Conservation (phyloP, 2,797 vertebrate species). For the Galagoides demidoff region DNA sequence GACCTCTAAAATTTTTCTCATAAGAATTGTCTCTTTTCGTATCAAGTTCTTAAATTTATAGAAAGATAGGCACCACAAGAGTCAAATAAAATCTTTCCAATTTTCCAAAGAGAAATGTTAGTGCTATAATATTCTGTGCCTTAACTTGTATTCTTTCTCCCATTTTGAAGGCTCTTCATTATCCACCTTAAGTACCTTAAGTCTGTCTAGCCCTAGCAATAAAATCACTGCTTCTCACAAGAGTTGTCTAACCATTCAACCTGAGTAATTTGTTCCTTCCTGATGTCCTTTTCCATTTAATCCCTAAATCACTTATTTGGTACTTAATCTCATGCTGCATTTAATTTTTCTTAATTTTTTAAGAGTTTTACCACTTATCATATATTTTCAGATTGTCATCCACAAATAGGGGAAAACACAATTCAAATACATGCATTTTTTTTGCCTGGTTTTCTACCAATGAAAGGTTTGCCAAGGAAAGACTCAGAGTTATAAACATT, state of each 20-base stretch:
- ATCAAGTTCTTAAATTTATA: not conserved
- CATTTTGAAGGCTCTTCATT: not conserved
- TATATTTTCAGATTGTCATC: slow-evolving; percentile 3
- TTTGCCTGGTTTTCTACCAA: not conserved
- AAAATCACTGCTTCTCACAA: not conserved
- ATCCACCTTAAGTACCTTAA: not conserved
- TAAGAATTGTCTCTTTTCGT: not conserved
- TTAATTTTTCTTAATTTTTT: not conserved
- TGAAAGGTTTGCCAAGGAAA: not conserved
- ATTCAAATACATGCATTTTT: not conserved
- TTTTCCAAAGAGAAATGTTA: not conserved
- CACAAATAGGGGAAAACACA: not conserved
- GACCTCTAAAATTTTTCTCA: not conserved
- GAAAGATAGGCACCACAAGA: not conserved
- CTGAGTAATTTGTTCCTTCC: not conserved
- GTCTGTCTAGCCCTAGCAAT: not conserved
- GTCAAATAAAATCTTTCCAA: not conserved
- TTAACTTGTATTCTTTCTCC: not conserved
- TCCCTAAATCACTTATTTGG: not conserved
- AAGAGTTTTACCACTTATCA: not conserved
- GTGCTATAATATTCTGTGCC: not conserved
- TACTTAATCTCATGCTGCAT: not conserved
- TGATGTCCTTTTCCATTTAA: not conserved
- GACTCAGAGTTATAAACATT: not conserved
- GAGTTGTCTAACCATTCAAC: accelerated